These are phyloP conservation scores for Polyommatus icarus DNA, from an alignment of 2,888 invertebrate genomes.

Conservation along the genomic window DNA sequence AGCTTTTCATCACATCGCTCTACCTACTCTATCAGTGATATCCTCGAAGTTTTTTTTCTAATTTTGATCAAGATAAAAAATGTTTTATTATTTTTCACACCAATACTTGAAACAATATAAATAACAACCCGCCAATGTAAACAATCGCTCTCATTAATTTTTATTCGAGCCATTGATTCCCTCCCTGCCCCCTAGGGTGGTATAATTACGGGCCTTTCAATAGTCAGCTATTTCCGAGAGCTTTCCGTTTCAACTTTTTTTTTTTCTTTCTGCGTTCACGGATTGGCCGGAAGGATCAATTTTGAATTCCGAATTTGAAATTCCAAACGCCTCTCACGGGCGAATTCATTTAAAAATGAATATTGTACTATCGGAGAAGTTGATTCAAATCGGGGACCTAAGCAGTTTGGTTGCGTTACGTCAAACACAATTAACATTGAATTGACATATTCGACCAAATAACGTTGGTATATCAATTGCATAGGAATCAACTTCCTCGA, in stretches of 20 bases:
- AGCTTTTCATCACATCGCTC: too few relatives aligned
- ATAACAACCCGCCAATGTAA: not conserved
- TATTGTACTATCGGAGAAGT: too few relatives aligned
- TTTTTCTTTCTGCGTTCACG: slow-evolving; percentile 57
- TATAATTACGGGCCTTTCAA: slow-evolving; percentile 43
- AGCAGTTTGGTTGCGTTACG: too few relatives aligned
- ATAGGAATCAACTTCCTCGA: too few relatives aligned
- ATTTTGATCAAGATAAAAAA: not conserved
- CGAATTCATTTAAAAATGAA: slow-evolving; percentile 12
- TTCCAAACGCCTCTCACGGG: slow-evolving; percentile 30
- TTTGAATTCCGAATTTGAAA: slow-evolving; percentile 48
- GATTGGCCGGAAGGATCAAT: slow-evolving; percentile 69
- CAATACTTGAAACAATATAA: not conserved
- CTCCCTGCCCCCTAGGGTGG: not conserved
- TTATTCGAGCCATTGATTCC: slow-evolving; percentile 15
- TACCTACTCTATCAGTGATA: too few relatives aligned
- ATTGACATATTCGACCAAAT: too few relatives aligned
- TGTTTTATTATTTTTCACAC: not conserved
- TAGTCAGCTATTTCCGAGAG: slow-evolving; percentile 51
- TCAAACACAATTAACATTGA: too few relatives aligned
- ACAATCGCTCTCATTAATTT: slow-evolving; percentile 16
- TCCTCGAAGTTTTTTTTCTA: too few relatives aligned
- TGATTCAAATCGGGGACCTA: too few relatives aligned
- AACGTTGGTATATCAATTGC: too few relatives aligned
- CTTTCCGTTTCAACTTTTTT: slow-evolving; percentile 50